Evolutionary conservation across 2,113 vertebrate genomes (phyloP), one percentile per base, ranked within the genome.

Genomic region (Opisthocomus hoazin): DNA sequence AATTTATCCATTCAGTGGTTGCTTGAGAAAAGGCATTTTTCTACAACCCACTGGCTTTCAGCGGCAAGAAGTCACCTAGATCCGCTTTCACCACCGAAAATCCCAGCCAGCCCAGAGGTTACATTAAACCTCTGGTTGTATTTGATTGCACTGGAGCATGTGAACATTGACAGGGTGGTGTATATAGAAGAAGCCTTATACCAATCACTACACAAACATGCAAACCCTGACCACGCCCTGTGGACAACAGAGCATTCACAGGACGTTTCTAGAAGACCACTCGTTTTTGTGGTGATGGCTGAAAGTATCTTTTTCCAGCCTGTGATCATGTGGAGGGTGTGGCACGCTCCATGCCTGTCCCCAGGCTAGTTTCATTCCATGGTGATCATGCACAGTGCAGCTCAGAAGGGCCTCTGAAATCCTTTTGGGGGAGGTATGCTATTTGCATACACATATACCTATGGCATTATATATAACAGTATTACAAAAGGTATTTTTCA

Each of bases 371-470:
- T 88, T 79, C 22, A 15, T 61, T 61, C 79, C 1, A 2, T 0
- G 0, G 41, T 20, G 6, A 7, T 50, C 60, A 34, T 0, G 0
- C 29, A 46, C 2, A 0, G 7, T 3, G 5, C 45, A 77, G 26
- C n/a, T 86, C 14, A 5, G 45, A 61, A 90, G 13, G 45, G 50
- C 6, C 54, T 92, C 36, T 77, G n/a, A 86, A 84, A 81, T 21
- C 22, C 6, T n/a, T 73, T 66, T 1, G 0, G 27, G 5, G 9
- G 71, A 70, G 22, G 24, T 23, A 12, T 54, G 39, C 20, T 12
- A 18, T 54, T 69, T 70, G 32, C 20, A 90, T 56, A 34, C 9
- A 45, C 10, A 41, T 22, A 66, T 46, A 45, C 22, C 26, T 37
- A 32, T 23, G 22, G 6, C 57, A 73, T 53, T 48, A 48, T 11